Conservation (phyloP, 1,140 invertebrate genomes). For the Bombyx mori region DNA sequence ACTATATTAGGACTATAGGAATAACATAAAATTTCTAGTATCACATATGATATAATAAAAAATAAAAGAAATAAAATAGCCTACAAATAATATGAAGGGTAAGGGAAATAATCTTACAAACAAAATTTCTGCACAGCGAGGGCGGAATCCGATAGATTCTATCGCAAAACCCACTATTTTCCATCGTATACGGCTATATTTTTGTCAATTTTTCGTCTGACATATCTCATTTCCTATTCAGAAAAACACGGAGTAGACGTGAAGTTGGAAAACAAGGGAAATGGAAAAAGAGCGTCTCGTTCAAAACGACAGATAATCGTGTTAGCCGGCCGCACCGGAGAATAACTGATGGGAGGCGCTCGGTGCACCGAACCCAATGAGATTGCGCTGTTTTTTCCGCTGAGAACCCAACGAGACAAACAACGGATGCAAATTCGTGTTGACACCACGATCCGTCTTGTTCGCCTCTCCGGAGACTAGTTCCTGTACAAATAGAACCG, state of each 20-base stretch:
- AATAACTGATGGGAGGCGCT: slow-evolving; percentile 55
- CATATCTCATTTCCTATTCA: slow-evolving; percentile 67
- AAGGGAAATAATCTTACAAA: too few relatives aligned
- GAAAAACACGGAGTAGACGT: slow-evolving; percentile 66
- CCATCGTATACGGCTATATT: slow-evolving; percentile 60
- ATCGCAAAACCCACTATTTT: slow-evolving; percentile 67
- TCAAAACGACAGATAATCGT: slow-evolving; percentile 66
- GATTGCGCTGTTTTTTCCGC: slow-evolving; percentile 66
- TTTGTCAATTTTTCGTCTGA: slow-evolving; percentile 70
- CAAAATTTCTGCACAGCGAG: slow-evolving; percentile 32
- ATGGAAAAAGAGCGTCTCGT: slow-evolving; percentile 63
- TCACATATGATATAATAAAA: too few relatives aligned
- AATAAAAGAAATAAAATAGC: too few relatives aligned
- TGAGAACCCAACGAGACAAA: slow-evolving; percentile 57
- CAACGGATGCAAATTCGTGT: slow-evolving; percentile 69
- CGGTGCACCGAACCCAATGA: slow-evolving; percentile 59
- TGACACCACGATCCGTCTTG: slow-evolving; percentile 69
- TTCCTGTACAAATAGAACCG: slow-evolving; percentile 57
- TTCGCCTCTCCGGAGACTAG: slow-evolving; percentile 58
- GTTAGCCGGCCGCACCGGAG: slow-evolving; percentile 58
- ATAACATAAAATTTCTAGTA: too few relatives aligned
- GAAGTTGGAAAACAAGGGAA: slow-evolving; percentile 66
- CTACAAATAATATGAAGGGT: too few relatives aligned
- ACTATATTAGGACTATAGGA: too few relatives aligned
- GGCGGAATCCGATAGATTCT: slow-evolving; percentile 48